Base-by-base conservation (phyloP, 2,113 vertebrate species). In the Acanthisitta chloris region DNA sequence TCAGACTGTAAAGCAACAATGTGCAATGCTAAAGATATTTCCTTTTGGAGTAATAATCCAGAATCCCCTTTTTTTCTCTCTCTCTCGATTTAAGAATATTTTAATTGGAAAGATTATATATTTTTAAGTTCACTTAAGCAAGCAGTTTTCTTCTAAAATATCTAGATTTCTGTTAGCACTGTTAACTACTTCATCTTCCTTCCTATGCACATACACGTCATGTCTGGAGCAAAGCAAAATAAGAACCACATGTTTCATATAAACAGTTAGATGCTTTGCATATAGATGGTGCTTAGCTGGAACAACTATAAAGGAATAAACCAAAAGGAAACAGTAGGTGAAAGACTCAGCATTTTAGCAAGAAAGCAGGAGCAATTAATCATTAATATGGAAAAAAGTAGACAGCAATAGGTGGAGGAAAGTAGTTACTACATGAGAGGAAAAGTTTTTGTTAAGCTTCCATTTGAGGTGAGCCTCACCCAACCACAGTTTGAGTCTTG, bases 201-300 rank as follows among this genome's bases (percentile, higher is more conserved):
- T 94, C 94, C 90, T 94, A 74, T 88, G 80, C 69, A 64, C 77
- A 73, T 49, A 88, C 67, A 93, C 87, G 52, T 97, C 90, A 96
- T 86, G 90, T 97, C 96, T 97, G 90, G 86, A 92, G 64, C 51
- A 93, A 61, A 77, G 83, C 65, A 92, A 96, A 96, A 93, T 93
- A 94, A 83, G 85, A 96, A 96, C 82, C 90, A 96, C 85, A 96
- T 97, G 94, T 95, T 95, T 86, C 92, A 81, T 81, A 93, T 86
- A 93, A 95, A 88, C 69, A 86, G 69, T 94, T 86, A 83, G 73
- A 87, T 91, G 69, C 11, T 96, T 95, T 94, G 77, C 93, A 81
- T 95, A 96, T 76, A 90, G 88, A 88, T 93, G 72, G 79, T 84
- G 86, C 70, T 88, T 86, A 93, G 64, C 76, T 96, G 94, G 95